Base-by-base conservation (phyloP, 2,797 vertebrate genomes). In the Melanotaenia nigrans region DNA sequence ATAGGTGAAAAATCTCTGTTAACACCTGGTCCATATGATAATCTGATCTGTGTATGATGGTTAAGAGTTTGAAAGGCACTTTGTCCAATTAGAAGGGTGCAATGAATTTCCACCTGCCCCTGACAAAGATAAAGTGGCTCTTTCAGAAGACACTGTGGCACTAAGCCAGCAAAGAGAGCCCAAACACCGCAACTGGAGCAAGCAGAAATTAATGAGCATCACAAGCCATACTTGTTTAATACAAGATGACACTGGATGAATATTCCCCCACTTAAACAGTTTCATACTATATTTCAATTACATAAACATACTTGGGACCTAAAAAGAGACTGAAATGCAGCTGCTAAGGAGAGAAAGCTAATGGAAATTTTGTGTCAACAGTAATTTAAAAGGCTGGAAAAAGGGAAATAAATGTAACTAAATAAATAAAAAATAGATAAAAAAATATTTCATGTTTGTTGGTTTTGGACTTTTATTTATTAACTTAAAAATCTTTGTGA, bases 121-220 rank as follows among this genome's bases (percentile, higher is more conserved):
- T 96, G 96, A 96, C 96, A 94, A 94, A 97, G 96, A 97, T 95
- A 95, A 96, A 97, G 96, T 94, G 93, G 94, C 94, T 95, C 95
- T 95, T 95, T 95, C 93, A 96, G 95, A 94, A 94, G 96, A 95
- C 83, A 84, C 67, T 0, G 90, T 95, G 96, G 96, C 94, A 88
- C 58, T 0, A 77, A 51, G 95, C 96, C 96, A 97, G 94, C 87
- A 81, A 81, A 92, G 90, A 92, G 93, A 95, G 94, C 90, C 95
- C 94, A 95, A 94, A 92, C 87, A 92, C 90, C 77, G 90, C 90
- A 92, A 77, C 87, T 91, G 64, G 92, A 95, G 95, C 95, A 96
- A 94, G 93, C 92, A 91, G 93, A 96, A 96, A 96, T 96, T 96
- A 97, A 96, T 96, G 95, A 96, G 95, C 95, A 95, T 96, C 93